Evolutionary conservation across 2,797 vertebrate genomes (phyloP).

Genomic region (Denticeps clupeoides): DNA sequence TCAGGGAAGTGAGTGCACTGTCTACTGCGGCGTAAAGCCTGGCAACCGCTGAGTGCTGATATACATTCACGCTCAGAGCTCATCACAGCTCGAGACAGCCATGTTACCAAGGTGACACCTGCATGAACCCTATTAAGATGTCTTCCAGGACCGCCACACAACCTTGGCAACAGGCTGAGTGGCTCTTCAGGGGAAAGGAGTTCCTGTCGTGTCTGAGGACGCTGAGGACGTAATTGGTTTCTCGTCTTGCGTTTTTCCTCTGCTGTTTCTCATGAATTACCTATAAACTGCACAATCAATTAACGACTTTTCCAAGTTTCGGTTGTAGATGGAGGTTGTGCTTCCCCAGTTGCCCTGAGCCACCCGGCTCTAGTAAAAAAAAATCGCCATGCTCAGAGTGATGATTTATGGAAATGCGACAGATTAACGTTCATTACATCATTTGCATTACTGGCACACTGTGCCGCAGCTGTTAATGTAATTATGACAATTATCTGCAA

Average conservation of each 20-base stretch:
- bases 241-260: constrained; percentile 23
- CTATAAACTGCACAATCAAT: constrained; percentile 37
- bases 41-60: constrained; percentile 10
- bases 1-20: neutral
- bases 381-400: constrained; percentile 35
- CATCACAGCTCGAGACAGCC: constrained; percentile 35
- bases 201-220: constrained; percentile 32
- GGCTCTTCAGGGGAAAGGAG: constrained; percentile 39
- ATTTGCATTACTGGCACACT: constrained; percentile 50
- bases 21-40: neutral
- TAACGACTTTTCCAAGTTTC: constrained; percentile 41
- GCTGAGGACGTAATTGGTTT: constrained; percentile 31
- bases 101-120: constrained; percentile 53
- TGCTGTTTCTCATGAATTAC: constrained; percentile 33
- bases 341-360: constrained; percentile 35
- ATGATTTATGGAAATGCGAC: constrained; percentile 50
- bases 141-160: constrained; percentile 38
- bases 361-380: constrained; percentile 40
- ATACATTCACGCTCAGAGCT: constrained; percentile 15
- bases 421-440: constrained; percentile 57
- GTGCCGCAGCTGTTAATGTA: constrained; percentile 57
- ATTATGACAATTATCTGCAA: constrained; percentile 50
- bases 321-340: constrained; percentile 37
- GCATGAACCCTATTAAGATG: constrained; percentile 44
- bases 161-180: constrained; percentile 44